Percentiles rank a stretch among this genome's conserved stretches.
phyloP scores from a whole-genome alignment of 2,797 vertebrate species.

The Masticophis lateralis region DNA sequence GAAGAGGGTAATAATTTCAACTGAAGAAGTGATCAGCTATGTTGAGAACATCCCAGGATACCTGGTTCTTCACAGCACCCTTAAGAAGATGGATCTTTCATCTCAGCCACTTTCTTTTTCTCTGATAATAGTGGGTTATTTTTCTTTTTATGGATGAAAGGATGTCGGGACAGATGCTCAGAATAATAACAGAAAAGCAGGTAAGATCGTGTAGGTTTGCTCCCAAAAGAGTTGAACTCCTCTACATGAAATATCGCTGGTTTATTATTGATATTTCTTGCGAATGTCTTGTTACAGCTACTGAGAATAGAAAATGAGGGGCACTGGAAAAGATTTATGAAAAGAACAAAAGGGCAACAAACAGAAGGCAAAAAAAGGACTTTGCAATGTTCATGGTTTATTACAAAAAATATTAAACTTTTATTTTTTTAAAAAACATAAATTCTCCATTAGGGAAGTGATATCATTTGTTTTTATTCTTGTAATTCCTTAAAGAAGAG shows the following conservation, averaged over 20 bases:
- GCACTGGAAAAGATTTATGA: not conserved
- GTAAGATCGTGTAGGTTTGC: not conserved
- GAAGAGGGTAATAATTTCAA: not conserved
- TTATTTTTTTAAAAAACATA: not conserved
- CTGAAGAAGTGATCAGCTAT: not conserved
- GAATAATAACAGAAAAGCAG: not conserved
- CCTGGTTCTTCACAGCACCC: not conserved
- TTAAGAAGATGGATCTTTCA: not conserved
- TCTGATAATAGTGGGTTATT: not conserved
- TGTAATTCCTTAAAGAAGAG: not conserved
- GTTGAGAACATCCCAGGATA: not conserved
- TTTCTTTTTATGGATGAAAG: not conserved
- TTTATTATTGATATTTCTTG: slow-evolving; percentile 10
- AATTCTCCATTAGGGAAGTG: not conserved
- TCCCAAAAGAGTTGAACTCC: not conserved
- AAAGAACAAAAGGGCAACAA: not conserved
- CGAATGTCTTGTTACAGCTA: not conserved
- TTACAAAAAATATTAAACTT: slow-evolving; percentile 13
- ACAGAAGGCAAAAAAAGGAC: not conserved
- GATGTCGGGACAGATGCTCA: not conserved
- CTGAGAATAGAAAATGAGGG: not conserved
- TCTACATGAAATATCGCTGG: not conserved
- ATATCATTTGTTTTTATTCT: slow-evolving; percentile 10
- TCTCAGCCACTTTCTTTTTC: not conserved
- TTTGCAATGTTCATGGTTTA: slow-evolving; percentile 4